Evolutionary conservation across 1,140 invertebrate genomes (phyloP).

Genomic region (Acromyrmex echinatior): DNA sequence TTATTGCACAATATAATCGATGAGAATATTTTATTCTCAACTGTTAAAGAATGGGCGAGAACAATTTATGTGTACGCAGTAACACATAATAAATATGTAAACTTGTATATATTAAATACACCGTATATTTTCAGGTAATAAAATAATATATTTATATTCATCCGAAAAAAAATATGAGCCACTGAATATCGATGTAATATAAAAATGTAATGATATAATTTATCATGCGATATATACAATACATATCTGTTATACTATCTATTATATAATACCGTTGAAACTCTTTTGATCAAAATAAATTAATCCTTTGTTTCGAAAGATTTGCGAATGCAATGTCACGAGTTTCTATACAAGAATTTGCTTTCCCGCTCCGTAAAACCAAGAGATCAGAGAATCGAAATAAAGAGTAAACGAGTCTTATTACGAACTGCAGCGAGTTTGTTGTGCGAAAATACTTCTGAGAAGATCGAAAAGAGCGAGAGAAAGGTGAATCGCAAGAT

Average conservation of each 20-base stretch:
- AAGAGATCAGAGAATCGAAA: slow-evolving; percentile 23
- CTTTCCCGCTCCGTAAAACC: not conserved
- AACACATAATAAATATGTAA: not conserved
- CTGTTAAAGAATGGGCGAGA: not conserved
- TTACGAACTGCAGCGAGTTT: slow-evolving; percentile 46
- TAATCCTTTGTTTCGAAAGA: not conserved
- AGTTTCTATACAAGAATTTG: not conserved
- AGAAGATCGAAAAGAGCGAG: not conserved
- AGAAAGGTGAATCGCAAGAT: slow-evolving; percentile 18
- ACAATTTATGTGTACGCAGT: not conserved
- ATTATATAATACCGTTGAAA: not conserved
- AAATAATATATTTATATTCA: not conserved
- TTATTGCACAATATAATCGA: not conserved
- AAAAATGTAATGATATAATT: slow-evolving; percentile 11
- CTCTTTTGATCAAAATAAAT: not conserved
- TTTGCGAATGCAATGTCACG: not conserved
- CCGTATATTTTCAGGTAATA: not conserved
- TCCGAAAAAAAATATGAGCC: too few relatives aligned
- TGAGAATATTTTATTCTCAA: slow-evolving; percentile 35
- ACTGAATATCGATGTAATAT: too few relatives aligned
- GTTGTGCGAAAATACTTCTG: slow-evolving; percentile 41
- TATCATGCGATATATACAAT: not conserved
- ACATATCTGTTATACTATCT: not conserved
- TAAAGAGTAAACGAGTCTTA: slow-evolving; percentile 61
- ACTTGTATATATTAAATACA: not conserved